phyloP scores from a whole-genome alignment of 2,113 vertebrate species.

The Pachycephala philippinensis region DNA sequence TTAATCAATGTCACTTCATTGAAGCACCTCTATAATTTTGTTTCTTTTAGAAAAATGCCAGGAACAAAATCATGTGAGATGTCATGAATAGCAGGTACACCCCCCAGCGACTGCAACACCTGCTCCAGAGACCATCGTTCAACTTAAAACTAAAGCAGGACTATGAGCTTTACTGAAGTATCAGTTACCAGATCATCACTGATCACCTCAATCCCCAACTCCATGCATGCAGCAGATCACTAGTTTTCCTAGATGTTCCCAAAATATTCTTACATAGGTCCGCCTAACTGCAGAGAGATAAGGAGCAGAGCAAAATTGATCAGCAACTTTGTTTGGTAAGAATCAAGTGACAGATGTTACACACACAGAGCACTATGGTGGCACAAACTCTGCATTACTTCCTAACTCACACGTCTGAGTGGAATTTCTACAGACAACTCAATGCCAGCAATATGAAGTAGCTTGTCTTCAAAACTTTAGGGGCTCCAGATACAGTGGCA shows the following conservation, averaged over 20 bases:
- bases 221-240: neutral
- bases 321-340: neutral
- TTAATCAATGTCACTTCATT: conserved; percentile 37
- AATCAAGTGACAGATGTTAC: neutral
- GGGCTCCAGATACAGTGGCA: neutral
- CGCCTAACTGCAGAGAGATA: neutral
- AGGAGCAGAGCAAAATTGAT: neutral
- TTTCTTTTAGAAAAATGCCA: conserved; percentile 6
- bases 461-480: neutral
- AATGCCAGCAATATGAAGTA: neutral
- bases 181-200: neutral
- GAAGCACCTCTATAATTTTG: neutral
- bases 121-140: neutral
- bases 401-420: neutral
- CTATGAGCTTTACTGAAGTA: neutral
- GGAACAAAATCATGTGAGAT: neutral
- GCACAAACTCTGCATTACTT: neutral
- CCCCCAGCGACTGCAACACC: neutral
- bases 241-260: neutral
- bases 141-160: neutral
- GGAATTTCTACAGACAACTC: neutral
- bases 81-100: neutral
- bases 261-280: neutral
- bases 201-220: neutral
- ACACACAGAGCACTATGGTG: neutral